phyloP scores from a whole-genome alignment of 2,888 invertebrate genomes.

The Cantharis rustica region DNA sequence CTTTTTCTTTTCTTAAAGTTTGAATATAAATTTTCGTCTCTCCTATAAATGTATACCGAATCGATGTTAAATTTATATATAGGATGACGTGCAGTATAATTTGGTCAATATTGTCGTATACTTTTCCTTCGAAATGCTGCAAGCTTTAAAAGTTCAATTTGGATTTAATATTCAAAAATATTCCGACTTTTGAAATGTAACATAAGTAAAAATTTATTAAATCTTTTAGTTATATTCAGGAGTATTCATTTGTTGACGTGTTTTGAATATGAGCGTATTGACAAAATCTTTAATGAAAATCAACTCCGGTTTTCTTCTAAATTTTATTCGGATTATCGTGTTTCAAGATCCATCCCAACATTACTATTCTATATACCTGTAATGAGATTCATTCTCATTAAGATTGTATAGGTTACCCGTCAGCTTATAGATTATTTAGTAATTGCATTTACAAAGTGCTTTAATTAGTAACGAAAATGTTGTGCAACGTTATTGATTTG shows the following conservation, averaged over 20 bases:
- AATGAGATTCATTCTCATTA: neutral
- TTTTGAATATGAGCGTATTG: neutral
- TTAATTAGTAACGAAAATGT: neutral
- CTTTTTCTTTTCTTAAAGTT: too few relatives aligned
- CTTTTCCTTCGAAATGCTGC: neutral
- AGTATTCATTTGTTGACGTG: neutral
- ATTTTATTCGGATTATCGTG: neutral
- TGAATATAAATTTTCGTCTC: neutral
- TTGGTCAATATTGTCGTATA: neutral
- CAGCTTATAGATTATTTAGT: neutral
- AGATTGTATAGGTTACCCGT: neutral
- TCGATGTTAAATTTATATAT: neutral
- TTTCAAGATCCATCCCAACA: neutral
- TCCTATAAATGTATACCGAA: neutral
- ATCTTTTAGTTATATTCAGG: neutral
- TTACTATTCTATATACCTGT: neutral
- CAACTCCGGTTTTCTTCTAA: neutral
- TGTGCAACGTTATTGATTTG: neutral
- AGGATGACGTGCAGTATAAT: neutral
- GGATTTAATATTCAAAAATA: neutral
- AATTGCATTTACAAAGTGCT: neutral
- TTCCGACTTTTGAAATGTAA: neutral
- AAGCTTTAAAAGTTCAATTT: neutral
- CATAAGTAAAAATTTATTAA: neutral
- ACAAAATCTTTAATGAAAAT: neutral